Evolutionary conservation across 2,113 vertebrate species (phyloP).

Genomic region (Danio rerio): GRCz12tu NC_133190.1:26017501-26018000

Average conservation of each 20-base stretch:
- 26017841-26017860: conserved; percentile 42
- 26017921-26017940: conserved; percentile 64
- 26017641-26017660: too few species aligned
- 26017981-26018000: conserved; percentile 26
- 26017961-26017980: conserved; percentile 44
- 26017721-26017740: not conserved
- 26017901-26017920: conserved; percentile 61
- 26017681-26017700: too few species aligned
- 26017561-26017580: too few species aligned
- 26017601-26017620: too few species aligned
- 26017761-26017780: not conserved
- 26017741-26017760: conserved; percentile 17
- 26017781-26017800: not conserved
- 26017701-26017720: not conserved
- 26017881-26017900: conserved; percentile 38
- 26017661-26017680: too few species aligned
- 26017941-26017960: conserved; percentile 53
- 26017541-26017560: too few species aligned
- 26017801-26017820: conserved; percentile 53
- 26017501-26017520: too few species aligned
- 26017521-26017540: too few species aligned
- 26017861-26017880: not conserved
- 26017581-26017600: too few species aligned
- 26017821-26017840: conserved; percentile 65
- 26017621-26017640: too few species aligned